Conservation (phyloP, 2,797 vertebrate genomes). For the Coilia nasus region DNA sequence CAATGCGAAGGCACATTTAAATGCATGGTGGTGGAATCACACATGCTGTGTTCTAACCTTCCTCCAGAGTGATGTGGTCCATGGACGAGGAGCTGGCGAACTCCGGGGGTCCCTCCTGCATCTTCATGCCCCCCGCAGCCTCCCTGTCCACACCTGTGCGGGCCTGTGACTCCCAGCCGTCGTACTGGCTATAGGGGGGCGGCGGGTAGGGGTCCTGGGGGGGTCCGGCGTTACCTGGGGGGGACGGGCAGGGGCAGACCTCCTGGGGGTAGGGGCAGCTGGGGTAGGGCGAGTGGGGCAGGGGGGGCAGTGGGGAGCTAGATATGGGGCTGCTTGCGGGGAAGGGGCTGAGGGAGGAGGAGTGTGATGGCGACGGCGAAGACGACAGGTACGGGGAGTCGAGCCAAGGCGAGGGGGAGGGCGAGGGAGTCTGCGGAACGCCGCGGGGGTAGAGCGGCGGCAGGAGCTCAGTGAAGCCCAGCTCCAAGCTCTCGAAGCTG, state of each 20-base stretch:
- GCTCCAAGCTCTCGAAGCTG: slow-evolving; percentile 78
- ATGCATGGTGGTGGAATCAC: not conserved
- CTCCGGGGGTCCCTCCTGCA: slow-evolving; percentile 69
- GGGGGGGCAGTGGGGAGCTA: slow-evolving; percentile 71
- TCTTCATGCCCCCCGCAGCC: slow-evolving; percentile 53
- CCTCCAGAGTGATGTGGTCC: slow-evolving; percentile 91
- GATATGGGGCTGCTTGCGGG: slow-evolving; percentile 77
- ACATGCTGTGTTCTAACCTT: slow-evolving; percentile 74
- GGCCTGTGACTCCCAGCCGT: slow-evolving; percentile 73
- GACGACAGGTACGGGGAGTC: slow-evolving; percentile 82
- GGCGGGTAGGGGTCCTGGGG: slow-evolving; percentile 73
- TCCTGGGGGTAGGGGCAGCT: slow-evolving; percentile 74
- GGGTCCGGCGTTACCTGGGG: slow-evolving; percentile 61
- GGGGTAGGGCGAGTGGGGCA: slow-evolving; percentile 68
- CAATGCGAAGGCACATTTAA: not conserved
- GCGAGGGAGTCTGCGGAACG: slow-evolving; percentile 69
- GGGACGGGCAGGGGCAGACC: slow-evolving; percentile 64
- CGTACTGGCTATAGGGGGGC: slow-evolving; percentile 70
- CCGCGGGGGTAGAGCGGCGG: slow-evolving; percentile 74
- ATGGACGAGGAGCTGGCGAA: slow-evolving; percentile 80
- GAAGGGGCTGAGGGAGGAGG: slow-evolving; percentile 78
- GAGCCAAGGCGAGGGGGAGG: slow-evolving; percentile 76
- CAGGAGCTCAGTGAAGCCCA: slow-evolving; percentile 81
- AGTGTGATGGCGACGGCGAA: slow-evolving; percentile 79
- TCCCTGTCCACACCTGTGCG: slow-evolving; percentile 59